These are phyloP conservation scores for Brachirus orientalis DNA, from an alignment of 2,113 vertebrate genomes.

Conservation along the genomic window DNA sequence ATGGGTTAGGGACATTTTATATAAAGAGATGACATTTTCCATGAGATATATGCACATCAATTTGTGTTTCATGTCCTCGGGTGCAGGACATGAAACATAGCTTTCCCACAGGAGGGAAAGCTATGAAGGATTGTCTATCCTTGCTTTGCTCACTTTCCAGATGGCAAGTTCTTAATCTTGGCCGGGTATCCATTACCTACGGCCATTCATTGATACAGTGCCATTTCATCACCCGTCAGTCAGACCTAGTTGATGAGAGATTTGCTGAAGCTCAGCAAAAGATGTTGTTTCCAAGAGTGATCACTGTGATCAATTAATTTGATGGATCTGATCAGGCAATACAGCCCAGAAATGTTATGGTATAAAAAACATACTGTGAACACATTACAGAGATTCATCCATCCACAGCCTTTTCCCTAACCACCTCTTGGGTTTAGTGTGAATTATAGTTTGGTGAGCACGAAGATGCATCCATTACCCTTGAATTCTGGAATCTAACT, in stretches of 20 bases:
- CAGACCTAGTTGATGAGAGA: slow-evolving; percentile 36
- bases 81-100: too few relatives aligned
- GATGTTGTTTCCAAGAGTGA: slow-evolving; percentile 47
- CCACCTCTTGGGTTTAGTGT: slow-evolving; percentile 16
- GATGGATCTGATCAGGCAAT: slow-evolving; percentile 47
- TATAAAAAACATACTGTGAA: slow-evolving; percentile 44
- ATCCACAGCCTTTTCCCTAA: slow-evolving; percentile 10
- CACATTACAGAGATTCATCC: slow-evolving; percentile 50
- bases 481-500: slow-evolving; percentile 51
- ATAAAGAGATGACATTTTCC: slow-evolving; percentile 61
- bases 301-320: slow-evolving; percentile 49
- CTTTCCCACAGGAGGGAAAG: slow-evolving; percentile 19
- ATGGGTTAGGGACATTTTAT: slow-evolving; percentile 49
- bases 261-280: slow-evolving; percentile 31
- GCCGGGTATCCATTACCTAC: slow-evolving; percentile 60
- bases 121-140: slow-evolving; percentile 48
- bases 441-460: slow-evolving; percentile 50
- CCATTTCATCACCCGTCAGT: slow-evolving; percentile 66
- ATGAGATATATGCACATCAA: slow-evolving; percentile 66
- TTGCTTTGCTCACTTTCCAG: slow-evolving; percentile 40
- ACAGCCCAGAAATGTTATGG: slow-evolving; percentile 28
- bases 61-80: slow-evolving; percentile 64
- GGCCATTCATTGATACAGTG: slow-evolving; percentile 50
- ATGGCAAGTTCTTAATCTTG: slow-evolving; percentile 67
- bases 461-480: slow-evolving; percentile 59